Conservation (phyloP, 2,888 invertebrate species). For the Patella ulyssiponensis region DNA sequence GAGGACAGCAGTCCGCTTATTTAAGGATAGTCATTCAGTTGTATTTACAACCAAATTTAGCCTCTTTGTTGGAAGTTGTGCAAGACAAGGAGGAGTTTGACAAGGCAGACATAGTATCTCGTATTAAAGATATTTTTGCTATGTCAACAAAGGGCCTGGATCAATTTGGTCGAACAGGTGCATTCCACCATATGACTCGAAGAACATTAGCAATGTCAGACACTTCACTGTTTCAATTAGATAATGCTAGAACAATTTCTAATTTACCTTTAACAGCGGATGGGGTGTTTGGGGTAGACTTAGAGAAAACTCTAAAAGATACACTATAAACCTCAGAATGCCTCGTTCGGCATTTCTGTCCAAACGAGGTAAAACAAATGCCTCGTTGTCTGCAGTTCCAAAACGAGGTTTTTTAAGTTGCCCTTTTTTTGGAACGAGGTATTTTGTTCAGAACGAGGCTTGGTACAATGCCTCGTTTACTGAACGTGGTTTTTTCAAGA, state of each 20-base stretch:
- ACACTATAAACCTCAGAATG: no score
- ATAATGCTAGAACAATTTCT: not conserved
- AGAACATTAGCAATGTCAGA: not conserved
- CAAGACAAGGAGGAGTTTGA: not conserved
- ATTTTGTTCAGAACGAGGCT: no score
- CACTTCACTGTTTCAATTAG: not conserved
- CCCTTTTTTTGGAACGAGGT: no score
- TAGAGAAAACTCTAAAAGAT: constrained; percentile 31
- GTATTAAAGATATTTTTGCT: not conserved
- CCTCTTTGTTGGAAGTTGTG: not conserved
- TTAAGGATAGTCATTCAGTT: not conserved
- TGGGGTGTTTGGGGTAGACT: constrained; percentile 32
- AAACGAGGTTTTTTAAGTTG: no score
- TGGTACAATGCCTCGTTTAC: no score
- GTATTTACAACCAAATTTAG: not conserved
- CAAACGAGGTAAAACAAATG: no score
- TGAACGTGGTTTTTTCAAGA: no score
- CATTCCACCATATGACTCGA: not conserved
- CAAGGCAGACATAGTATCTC: not conserved
- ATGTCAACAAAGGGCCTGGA: not conserved
- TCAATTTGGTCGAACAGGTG: not conserved
- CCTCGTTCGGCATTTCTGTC: no score
- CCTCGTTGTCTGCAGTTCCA: no score
- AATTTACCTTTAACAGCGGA: constrained; percentile 6
- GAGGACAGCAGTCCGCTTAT: not conserved